Conservation (phyloP, 2,797 vertebrate species). For the Malacoctenus gilli region DNA sequence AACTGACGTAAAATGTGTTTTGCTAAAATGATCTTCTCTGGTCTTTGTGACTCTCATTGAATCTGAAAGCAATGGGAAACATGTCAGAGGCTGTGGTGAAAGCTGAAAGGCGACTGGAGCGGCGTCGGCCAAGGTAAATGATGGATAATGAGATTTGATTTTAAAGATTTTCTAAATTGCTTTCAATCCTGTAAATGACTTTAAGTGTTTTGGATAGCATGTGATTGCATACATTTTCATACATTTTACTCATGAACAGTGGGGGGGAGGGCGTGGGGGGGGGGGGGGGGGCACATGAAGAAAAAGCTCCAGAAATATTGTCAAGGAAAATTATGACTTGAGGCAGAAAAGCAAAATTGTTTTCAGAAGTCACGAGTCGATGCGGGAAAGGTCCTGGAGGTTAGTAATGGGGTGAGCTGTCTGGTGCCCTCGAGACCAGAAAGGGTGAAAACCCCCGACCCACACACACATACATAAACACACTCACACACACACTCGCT, state of each 20-base stretch:
- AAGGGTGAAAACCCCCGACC: slow-evolving; percentile 54
- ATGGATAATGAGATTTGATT: slow-evolving; percentile 53
- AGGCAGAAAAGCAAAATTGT: slow-evolving; percentile 27
- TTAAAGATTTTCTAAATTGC: slow-evolving; percentile 52
- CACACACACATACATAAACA: no score
- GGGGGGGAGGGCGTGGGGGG: no score
- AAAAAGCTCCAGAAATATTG: slow-evolving; percentile 14
- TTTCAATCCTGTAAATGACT: slow-evolving; percentile 50
- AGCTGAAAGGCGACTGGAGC: slow-evolving; percentile 44
- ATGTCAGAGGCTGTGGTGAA: slow-evolving; percentile 48
- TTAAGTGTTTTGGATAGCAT: slow-evolving; percentile 40
- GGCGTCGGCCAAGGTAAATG: slow-evolving; percentile 52
- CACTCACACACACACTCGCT: slow-evolving; percentile 1
- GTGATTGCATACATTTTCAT: slow-evolving; percentile 28
- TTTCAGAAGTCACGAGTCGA: slow-evolving; percentile 42
- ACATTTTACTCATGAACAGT: slow-evolving; percentile 8
- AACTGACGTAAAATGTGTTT: slow-evolving; percentile 66
- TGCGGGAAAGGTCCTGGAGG: slow-evolving; percentile 36
- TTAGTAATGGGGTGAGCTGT: slow-evolving; percentile 55
- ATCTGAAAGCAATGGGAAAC: slow-evolving; percentile 61
- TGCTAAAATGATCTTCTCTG: slow-evolving; percentile 68
- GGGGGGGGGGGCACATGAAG: no score
- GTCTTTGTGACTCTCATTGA: slow-evolving; percentile 62
- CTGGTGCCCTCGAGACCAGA: slow-evolving; percentile 52
- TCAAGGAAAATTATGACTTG: slow-evolving; percentile 37